Percentiles rank a stretch among this genome's conserved stretches.
Evolutionary conservation across 1,140 invertebrate species (phyloP).

Genomic region (Nebria ingens): DNA sequence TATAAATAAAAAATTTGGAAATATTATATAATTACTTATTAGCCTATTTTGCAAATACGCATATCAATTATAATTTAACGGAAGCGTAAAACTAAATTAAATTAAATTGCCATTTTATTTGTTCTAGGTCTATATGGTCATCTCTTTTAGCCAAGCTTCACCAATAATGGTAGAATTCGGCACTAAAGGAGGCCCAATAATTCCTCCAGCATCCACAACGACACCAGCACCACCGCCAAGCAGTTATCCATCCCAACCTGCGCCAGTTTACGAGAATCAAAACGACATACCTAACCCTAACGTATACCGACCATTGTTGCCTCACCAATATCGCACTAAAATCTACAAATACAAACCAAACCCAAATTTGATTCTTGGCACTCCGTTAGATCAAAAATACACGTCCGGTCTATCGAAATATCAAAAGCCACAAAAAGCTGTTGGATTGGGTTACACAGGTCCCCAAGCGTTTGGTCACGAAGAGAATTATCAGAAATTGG

Average conservation of each 20-base stretch:
- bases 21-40: no score
- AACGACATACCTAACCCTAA: conserved; percentile 30
- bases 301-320: conserved; percentile 25
- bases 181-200: conserved; percentile 27
- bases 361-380: conserved; percentile 28
- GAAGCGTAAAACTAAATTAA: no score
- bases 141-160: no score
- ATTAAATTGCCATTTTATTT: no score
- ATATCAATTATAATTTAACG: no score
- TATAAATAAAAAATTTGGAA: no score
- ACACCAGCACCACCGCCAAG: conserved; percentile 15
- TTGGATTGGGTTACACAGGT: conserved; percentile 27
- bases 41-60: no score
- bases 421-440: conserved; percentile 21
- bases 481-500: conserved; percentile 15
- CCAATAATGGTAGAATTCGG: conserved; percentile 30
- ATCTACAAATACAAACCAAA: conserved; percentile 26
- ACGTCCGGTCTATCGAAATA: conserved; percentile 22
- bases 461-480: conserved; percentile 27
- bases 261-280: conserved; percentile 28
- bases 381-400: conserved; percentile 28
- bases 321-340: conserved; percentile 28
- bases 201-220: conserved; percentile 21
- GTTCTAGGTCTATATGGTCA: no score
- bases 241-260: conserved; percentile 21